phyloP scores from a whole-genome alignment of 1,140 invertebrate genomes.

The Cyclargus thomasi region DNA sequence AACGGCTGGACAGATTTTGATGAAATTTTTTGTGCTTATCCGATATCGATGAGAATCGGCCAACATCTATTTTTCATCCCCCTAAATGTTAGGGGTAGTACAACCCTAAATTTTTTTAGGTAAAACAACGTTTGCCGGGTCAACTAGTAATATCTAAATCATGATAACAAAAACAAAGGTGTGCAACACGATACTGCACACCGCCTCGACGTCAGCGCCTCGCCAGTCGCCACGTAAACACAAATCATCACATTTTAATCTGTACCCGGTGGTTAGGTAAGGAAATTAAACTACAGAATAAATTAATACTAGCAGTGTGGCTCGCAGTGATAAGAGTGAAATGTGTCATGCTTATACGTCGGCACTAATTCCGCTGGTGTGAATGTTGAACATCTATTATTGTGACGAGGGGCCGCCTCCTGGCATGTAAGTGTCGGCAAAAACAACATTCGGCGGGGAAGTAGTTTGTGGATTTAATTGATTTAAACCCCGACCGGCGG shows the following conservation, averaged over 20 bases:
- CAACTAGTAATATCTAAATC: neutral
- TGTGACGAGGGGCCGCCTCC: constrained; percentile 7
- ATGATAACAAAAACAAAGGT: neutral
- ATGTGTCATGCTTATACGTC: constrained; percentile 10
- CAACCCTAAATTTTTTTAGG: too few species aligned
- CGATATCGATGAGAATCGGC: too few species aligned
- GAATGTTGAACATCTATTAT: constrained; percentile 5
- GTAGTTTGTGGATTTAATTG: constrained; percentile 29
- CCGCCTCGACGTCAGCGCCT: neutral
- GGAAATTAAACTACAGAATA: constrained; percentile 1
- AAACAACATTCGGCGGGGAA: constrained; percentile 1
- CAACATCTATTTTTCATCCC: too few species aligned
- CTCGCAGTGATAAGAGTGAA: constrained; percentile 7
- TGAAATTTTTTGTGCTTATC: too few species aligned
- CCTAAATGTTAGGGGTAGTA: too few species aligned
- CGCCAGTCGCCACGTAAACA: neutral
- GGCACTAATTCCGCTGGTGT: constrained; percentile 9
- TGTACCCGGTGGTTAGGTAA: neutral
- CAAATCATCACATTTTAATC: neutral
- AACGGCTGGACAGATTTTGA: too few species aligned
- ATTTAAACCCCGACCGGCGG: constrained; percentile 23
- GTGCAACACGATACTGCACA: neutral
- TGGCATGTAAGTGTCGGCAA: constrained; percentile 7
- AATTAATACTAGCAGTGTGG: constrained; percentile 1
- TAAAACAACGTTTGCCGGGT: too few species aligned